Conservation (phyloP, 2,797 vertebrate genomes). For the Alfaro cultratus region DNA sequence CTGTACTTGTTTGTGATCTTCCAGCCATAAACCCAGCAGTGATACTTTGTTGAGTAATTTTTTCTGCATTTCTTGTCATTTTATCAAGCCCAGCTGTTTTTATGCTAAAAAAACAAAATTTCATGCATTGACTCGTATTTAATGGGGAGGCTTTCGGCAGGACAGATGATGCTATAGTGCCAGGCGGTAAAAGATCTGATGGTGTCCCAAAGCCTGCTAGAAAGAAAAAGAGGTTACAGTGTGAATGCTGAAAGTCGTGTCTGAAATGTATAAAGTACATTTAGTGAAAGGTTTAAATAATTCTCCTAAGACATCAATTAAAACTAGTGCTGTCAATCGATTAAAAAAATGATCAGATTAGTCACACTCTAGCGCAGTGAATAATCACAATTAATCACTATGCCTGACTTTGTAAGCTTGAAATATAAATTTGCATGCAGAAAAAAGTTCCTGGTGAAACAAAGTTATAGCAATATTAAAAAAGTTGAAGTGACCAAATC, state of each 20-base stretch:
- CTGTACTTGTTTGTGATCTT: background rate
- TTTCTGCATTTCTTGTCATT: conserved; percentile 13
- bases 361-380: no score
- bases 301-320: background rate
- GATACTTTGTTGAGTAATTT: conserved; percentile 1
- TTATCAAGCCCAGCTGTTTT: conserved; percentile 19
- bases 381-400: no score
- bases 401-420: no score
- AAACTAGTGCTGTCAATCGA: no score
- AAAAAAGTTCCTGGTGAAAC: no score
- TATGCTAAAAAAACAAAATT: conserved; percentile 35
- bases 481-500: no score
- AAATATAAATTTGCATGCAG: no score
- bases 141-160: conserved; percentile 14
- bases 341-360: no score
- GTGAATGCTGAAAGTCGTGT: background rate
- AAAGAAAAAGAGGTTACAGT: background rate
- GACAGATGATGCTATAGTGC: conserved; percentile 2
- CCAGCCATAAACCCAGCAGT: background rate
- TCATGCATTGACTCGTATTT: conserved; percentile 36
- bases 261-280: no score
- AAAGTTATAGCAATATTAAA: no score
- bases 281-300: background rate
- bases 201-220: conserved; percentile 34
- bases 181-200: conserved; percentile 4